These are phyloP conservation scores for Trichacis sp. DNA, from an alignment of 2,888 invertebrate species.

Conservation along the genomic window DNA sequence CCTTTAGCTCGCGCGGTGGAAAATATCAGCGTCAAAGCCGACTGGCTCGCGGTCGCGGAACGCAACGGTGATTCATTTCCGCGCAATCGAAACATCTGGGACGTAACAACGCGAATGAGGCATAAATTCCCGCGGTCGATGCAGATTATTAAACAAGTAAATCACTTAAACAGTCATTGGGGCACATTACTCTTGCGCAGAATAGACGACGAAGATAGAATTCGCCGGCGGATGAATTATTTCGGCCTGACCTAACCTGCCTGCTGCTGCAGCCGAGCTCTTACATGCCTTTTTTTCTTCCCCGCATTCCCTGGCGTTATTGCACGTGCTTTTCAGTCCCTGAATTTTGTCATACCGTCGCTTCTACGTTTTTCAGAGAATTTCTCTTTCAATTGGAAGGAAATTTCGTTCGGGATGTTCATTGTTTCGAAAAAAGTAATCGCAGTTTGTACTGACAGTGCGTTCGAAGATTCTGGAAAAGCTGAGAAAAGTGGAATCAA, in stretches of 20 bases:
- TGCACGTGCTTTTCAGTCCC: background rate
- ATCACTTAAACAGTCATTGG: conserved; percentile 47
- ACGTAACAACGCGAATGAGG: conserved; percentile 56
- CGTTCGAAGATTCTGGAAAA: no score
- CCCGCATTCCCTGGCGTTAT: background rate
- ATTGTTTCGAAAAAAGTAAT: no score
- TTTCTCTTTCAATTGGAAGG: no score
- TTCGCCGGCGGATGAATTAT: background rate
- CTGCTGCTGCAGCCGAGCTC: background rate
- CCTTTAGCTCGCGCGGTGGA: background rate
- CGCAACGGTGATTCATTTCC: conserved; percentile 9
- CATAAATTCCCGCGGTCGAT: conserved; percentile 53
- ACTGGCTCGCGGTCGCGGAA: background rate
- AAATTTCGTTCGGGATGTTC: no score
- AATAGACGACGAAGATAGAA: conserved; percentile 21
- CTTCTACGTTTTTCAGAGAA: no score
- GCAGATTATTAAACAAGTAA: conserved; percentile 57
- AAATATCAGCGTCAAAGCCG: background rate
- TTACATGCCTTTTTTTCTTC: background rate
- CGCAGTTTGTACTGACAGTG: no score
- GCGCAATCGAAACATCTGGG: conserved; percentile 43
- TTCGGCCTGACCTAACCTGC: background rate
- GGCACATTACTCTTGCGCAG: conserved; percentile 40
- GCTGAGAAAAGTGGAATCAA: no score
- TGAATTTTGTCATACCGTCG: no score